Conservation (phyloP, 37 sponge, comb jelly and placozoan species). For the Halisarca cf. caerulea region DNA sequence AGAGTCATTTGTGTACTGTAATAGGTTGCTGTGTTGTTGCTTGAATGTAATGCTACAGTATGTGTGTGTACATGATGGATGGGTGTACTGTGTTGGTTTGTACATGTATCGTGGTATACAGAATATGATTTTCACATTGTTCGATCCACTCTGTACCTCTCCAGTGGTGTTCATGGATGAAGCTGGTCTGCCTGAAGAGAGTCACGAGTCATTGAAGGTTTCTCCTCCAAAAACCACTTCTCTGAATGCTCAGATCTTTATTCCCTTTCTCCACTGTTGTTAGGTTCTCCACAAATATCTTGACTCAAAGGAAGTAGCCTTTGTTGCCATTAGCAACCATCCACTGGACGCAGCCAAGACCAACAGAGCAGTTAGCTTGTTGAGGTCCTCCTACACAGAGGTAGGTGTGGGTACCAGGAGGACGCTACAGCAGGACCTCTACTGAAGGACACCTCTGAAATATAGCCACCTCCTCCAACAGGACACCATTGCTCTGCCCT, state of each 20-base stretch:
- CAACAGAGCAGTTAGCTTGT: conserved; percentile 88
- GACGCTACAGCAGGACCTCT: too few species aligned
- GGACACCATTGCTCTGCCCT: too few species aligned
- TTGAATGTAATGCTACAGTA: too few species aligned
- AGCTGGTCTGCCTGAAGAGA: conserved; percentile 57
- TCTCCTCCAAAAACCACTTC: neutral
- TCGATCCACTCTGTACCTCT: neutral
- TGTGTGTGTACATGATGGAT: too few species aligned
- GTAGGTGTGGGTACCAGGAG: too few species aligned
- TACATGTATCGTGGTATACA: too few species aligned
- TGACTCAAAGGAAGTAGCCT: conserved; percentile 82
- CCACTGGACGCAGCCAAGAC: conserved; percentile 93
- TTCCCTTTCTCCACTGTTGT: neutral
- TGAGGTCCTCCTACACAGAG: conserved; percentile 48
- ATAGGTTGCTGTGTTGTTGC: too few species aligned
- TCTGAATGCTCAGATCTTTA: neutral
- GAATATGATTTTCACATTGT: too few species aligned
- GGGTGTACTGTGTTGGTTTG: neutral
- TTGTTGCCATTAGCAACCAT: conserved; percentile 92
- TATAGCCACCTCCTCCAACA: too few species aligned
- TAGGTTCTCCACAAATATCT: conserved; percentile 87
- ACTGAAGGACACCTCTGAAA: too few species aligned
- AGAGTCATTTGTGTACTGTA: too few species aligned
- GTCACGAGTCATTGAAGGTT: conserved; percentile 43
- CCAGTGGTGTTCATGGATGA: conserved; percentile 68